Conservation (phyloP, 2,888 invertebrate genomes). For the Epicampocera succincta region DNA sequence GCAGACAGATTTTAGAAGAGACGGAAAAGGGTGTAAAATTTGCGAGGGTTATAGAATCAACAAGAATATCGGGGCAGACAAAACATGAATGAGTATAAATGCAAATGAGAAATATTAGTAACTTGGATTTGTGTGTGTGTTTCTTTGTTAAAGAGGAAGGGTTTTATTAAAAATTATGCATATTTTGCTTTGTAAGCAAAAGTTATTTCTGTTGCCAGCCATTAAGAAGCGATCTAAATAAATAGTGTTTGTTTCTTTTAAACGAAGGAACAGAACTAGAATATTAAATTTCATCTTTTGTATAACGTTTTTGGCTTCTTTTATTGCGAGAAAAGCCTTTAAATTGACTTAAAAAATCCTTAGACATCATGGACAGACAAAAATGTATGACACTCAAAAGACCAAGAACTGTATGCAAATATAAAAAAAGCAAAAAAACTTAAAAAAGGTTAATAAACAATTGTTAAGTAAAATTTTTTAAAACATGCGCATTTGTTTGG, state of each 20-base stretch:
- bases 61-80: constrained; percentile 33
- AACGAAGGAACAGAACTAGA: constrained; percentile 11
- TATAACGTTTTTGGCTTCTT: constrained; percentile 11
- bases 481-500: too few relatives aligned
- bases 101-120: constrained; percentile 8
- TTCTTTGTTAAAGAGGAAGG: constrained; percentile 12
- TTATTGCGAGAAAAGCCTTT: constrained; percentile 26
- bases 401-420: neutral
- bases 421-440: too few relatives aligned
- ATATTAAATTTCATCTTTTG: constrained; percentile 50
- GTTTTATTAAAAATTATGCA: constrained; percentile 25
- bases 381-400: constrained; percentile 10
- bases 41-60: constrained; percentile 25
- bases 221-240: constrained; percentile 21
- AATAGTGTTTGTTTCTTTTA: neutral
- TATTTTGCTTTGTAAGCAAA: constrained; percentile 50
- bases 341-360: neutral
- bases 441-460: neutral
- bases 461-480: too few relatives aligned
- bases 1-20: neutral
- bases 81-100: constrained; percentile 13
- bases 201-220: constrained; percentile 23
- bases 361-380: constrained; percentile 3
- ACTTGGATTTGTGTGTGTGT: neutral
- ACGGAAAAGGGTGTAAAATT: neutral